A percentile compares a stretch with the other conserved stretches of the same genome.
phyloP scores from a whole-genome alignment of 2,113 vertebrate genomes.

The Cyprinus carpio region DNA sequence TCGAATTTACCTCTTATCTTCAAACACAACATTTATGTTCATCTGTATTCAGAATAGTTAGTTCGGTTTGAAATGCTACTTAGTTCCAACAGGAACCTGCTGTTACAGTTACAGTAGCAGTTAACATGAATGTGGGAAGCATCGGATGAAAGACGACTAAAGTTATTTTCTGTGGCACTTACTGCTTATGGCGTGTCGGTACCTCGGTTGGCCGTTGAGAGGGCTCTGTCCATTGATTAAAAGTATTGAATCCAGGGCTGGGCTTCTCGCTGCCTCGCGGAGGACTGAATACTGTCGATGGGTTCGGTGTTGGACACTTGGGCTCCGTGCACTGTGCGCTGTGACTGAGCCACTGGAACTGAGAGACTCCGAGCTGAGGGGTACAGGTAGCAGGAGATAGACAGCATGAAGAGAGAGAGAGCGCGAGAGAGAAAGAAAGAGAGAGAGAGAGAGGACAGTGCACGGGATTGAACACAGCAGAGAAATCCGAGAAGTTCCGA shows the following conservation, averaged over 20 bases:
- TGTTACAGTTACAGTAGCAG: background rate
- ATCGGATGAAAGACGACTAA: constrained; percentile 29
- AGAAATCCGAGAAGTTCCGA: constrained; percentile 42
- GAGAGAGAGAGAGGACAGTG: constrained; percentile 24
- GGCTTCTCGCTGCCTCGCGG: constrained; percentile 72
- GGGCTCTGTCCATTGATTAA: constrained; percentile 97
- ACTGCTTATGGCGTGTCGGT: constrained; percentile 92
- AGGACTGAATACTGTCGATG: constrained; percentile 49
- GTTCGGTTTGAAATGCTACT: background rate
- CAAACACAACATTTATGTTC: background rate
- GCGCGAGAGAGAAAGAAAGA: background rate
- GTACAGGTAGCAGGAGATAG: constrained; percentile 46
- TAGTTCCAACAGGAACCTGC: background rate
- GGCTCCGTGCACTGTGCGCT: constrained; percentile 45
- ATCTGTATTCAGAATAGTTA: background rate
- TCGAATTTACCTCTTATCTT: background rate
- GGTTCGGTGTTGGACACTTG: constrained; percentile 50
- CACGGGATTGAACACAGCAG: constrained; percentile 13
- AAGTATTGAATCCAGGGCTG: constrained; percentile 97
- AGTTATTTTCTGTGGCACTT: constrained; percentile 70
- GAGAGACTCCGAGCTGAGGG: constrained; percentile 49
- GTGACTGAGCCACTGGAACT: constrained; percentile 54
- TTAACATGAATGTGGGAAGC: background rate
- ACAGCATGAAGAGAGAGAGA: constrained; percentile 32
- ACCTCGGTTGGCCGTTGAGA: constrained; percentile 87